These are phyloP conservation scores for Melanostoma scalare DNA, from an alignment of 2,888 invertebrate species.

Conservation along the genomic window DNA sequence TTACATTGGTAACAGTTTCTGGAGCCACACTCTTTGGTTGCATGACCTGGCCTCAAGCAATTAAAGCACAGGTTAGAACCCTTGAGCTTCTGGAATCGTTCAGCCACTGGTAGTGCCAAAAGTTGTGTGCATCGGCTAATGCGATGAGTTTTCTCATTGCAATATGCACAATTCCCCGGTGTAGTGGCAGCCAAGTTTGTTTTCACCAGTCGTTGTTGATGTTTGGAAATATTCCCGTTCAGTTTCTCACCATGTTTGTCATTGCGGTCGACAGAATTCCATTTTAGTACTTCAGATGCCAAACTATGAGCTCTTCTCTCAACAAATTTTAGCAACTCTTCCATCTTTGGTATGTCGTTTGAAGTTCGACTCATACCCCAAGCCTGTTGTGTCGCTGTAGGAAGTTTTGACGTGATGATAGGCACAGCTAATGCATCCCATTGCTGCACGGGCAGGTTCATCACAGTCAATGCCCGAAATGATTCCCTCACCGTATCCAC, in stretches of 20 bases:
- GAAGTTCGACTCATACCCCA: slow-evolving; percentile 38
- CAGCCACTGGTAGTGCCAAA: slow-evolving; percentile 30
- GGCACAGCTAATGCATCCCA: slow-evolving; percentile 58
- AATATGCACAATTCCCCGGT: slow-evolving; percentile 20
- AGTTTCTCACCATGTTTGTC: too few species aligned
- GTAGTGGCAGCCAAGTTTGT: slow-evolving; percentile 27
- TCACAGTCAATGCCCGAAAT: slow-evolving; percentile 46
- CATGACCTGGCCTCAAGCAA: slow-evolving; percentile 42
- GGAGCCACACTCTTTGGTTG: slow-evolving; percentile 32
- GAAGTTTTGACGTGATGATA: slow-evolving; percentile 31
- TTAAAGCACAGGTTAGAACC: slow-evolving; percentile 41
- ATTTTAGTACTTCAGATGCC: slow-evolving; percentile 14
- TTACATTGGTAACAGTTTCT: slow-evolving; percentile 32
- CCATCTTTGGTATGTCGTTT: slow-evolving; percentile 33
- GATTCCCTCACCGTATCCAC: slow-evolving; percentile 51
- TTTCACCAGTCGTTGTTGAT: slow-evolving; percentile 3
- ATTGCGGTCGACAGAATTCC: background rate
- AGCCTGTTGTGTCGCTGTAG: slow-evolving; percentile 24
- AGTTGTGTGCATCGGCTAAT: slow-evolving; percentile 33
- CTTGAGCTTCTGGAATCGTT: slow-evolving; percentile 14
- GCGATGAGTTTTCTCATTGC: slow-evolving; percentile 21
- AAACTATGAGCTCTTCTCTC: slow-evolving; percentile 48
- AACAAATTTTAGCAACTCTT: slow-evolving; percentile 22
- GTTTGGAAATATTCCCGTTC: too few species aligned
- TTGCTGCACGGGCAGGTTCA: slow-evolving; percentile 48